Percentiles rank a stretch among this genome's conserved stretches.
Conservation (phyloP, 2,797 vertebrate genomes). For the Tympanoctomys barrerae region DNA sequence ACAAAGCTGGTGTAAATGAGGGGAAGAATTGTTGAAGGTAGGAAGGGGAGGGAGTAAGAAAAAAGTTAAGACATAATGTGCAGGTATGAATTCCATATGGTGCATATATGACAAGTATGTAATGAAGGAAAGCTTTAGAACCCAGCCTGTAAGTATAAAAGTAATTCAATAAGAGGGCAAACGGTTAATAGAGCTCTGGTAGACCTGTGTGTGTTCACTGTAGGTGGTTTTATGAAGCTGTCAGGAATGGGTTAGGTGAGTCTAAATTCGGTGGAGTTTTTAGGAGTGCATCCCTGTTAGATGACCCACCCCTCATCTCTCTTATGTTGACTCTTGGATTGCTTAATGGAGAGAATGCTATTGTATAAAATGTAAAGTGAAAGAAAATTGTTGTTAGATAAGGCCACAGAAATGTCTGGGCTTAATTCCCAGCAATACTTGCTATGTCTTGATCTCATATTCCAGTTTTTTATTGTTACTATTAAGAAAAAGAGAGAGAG, state of each 20-base stretch:
- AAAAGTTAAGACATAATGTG: neutral
- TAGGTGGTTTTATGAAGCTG: neutral
- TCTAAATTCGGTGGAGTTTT: neutral
- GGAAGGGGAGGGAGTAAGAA: neutral
- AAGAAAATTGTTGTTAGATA: neutral
- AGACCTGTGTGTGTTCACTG: neutral
- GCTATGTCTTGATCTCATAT: neutral
- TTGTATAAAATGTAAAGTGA: neutral
- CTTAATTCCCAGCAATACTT: neutral
- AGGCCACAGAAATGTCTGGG: neutral
- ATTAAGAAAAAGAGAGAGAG: neutral
- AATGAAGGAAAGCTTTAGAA: neutral
- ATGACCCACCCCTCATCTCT: neutral
- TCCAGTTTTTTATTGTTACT: neutral
- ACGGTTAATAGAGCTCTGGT: neutral
- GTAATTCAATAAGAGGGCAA: neutral
- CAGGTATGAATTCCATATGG: neutral
- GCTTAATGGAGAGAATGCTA: neutral
- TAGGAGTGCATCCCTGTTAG: neutral
- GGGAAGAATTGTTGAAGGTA: too few species aligned
- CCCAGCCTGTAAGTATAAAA: neutral
- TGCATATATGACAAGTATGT: neutral
- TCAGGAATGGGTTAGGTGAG: neutral
- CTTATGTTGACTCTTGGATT: neutral
- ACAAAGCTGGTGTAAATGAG: neutral